Evolutionary conservation across 2,888 invertebrate genomes (phyloP), one percentile per base, ranked within the genome.

Genomic region (Geotrupes spiniger): DNA sequence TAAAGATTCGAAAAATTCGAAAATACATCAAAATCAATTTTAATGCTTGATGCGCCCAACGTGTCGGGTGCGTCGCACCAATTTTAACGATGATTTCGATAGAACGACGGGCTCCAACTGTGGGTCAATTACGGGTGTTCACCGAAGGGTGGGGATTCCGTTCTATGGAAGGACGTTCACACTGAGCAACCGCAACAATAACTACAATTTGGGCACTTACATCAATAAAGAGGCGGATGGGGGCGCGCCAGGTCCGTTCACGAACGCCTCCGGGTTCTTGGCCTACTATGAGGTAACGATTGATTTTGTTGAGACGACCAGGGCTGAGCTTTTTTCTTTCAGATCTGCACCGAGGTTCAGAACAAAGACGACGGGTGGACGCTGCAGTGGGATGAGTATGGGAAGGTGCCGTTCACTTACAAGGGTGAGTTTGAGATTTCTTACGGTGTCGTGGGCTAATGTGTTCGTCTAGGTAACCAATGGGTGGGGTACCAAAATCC

Each of bases 61-160:
- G 2, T 10, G 16, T 9, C n/a, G 1, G 6, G 8, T 15, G 4
- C 10, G 14, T 37, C 6, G 37, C 37, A 15, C 12, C 9, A 10
- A 36, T 1, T 37, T 15, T 9, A n/a, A 4, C 14, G n/a, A 36
- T 5, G 11, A 15, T 37, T 44, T n/a, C 62, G n/a, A n/a, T n/a
- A 92, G 92, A 87, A 92, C 63, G 93, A 93, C 63, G 93, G 93
- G 17, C 77, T 92, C 10, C 79, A 83, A 49, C 74, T 93, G 11
- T 94, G 93, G 93, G 92, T 90, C 58, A 86, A 90, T 60, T 87
- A 87, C 75, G 93, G 93, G 1, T 92, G 93, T 58, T 87, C 90
- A 0, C 82, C 88, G 1, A 87, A 91, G 69, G 92, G 90, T 93
- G 1, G 93, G 93, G 10, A 82, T 92, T 42, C 92, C 93, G 0